Base-by-base conservation (phyloP, 2,113 vertebrate species). In the Cephalopholis sonnerati region DNA sequence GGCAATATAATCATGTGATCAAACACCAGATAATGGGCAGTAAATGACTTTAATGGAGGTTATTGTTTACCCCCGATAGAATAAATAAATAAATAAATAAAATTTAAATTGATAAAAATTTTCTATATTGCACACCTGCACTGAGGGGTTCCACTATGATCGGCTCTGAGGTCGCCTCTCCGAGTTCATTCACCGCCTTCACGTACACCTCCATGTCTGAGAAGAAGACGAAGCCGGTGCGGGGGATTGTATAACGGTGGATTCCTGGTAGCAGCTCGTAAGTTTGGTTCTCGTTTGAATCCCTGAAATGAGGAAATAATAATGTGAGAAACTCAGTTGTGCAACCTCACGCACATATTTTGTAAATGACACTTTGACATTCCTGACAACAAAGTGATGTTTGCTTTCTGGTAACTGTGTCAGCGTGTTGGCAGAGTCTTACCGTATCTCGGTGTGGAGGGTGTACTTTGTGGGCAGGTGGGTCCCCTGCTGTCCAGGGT, bases 201-300 rank as follows among this genome's bases (percentile, higher is more conserved):
- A 99, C 96, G 80, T 94, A 96, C 85, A 99, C 84, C 70, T 94
- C 81, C 92, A 97, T 95, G 0, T 94, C 73, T 51, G 82, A 84
- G 84, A 94, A 97, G 1, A 96, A 39, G 22, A 51, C 29, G 18
- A 97, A 96, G 72, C 87, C 90, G 3, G 1, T 13, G 7, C 97
- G 97, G 0, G 94, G 94, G 85, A 99, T 95, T 3, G 64, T 92
- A 79, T 93, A 96, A 79, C 0, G 88, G 61, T 83, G 93, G 63
- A 73, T 74, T 18, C 93, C 90, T 48, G 62, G 12, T 2, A 46
- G 88, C 5, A 89, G 41, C 29, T 53, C 0, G 48, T 94, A 95
- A 0, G 54, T 55, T 27, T 66, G 44, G 12, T 50, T 93, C 62
- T 66, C 10, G 1, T 68, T 36, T 13, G 0, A 13, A 13, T 81